phyloP scores from a whole-genome alignment of 2,888 invertebrate genomes.

The Nebria brevicollis region DNA sequence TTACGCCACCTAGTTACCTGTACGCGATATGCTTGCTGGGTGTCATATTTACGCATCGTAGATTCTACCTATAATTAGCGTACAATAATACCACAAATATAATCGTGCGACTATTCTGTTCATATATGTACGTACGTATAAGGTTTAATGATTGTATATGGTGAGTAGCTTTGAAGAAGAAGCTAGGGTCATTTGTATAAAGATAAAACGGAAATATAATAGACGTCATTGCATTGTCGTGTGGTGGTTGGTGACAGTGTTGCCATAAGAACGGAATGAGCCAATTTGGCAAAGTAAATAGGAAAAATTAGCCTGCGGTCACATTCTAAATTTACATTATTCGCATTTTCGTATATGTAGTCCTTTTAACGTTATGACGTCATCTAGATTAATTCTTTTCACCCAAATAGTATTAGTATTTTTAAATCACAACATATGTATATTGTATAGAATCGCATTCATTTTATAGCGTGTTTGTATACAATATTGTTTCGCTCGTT shows the following conservation, averaged over 20 bases:
- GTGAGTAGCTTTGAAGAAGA: not conserved
- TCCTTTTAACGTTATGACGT: no score
- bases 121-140: no score
- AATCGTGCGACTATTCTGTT: not conserved
- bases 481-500: constrained; percentile 3
- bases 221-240: not conserved
- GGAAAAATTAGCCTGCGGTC: constrained; percentile 9
- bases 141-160: no score
- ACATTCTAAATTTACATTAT: not conserved
- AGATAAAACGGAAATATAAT: not conserved
- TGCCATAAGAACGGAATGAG: constrained; percentile 11
- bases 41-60: not conserved
- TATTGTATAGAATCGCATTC: not conserved
- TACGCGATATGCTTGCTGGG: not conserved
- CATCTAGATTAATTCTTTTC: no score
- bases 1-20: not conserved
- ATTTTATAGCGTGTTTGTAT: constrained; percentile 3
- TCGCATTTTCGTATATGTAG: no score
- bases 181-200: not conserved
- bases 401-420: no score
- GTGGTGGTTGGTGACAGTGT: not conserved
- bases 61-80: not conserved
- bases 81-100: not conserved
- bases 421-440: no score
- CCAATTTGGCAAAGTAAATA: constrained; percentile 14